Evolutionary conservation across 2,797 vertebrate species (phyloP), one percentile per base, ranked within the genome.

Genomic region (Pygocentrus nattereri): DNA sequence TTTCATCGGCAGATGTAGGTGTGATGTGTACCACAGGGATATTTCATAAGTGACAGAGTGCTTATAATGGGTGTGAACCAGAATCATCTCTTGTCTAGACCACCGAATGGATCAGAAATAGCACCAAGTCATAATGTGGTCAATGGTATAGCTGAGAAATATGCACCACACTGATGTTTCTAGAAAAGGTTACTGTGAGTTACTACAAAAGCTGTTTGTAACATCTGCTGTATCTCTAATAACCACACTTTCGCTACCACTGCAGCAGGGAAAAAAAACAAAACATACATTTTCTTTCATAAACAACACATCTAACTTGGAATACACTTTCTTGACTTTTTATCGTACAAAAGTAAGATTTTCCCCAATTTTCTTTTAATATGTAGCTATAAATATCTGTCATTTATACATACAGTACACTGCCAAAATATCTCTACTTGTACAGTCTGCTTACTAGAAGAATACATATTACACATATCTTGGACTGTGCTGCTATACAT

Each of bases 91-190:
- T 82, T 86, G 91, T 87, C 83, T 85, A 89, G 92, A 94, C 92
- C 94, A 94, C 88, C 84, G 88, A 86, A 92, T 92, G 87, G 90
- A 89, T 90, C 90, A 87, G 88, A 90, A 88, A 93, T 94, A 95
- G 94, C 94, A 95, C 94, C 94, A 92, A 91, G 90, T 93, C 87
- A 92, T 89, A 89, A 93, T 91, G 90, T 86, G 59, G 88, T 80
- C 78, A 67, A 84, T 79, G 80, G 78, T 82, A 78, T 76, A 78
- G 80, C 74, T 75, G 84, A 92, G 90, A 88, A 91, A 92, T 89
- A 87, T 90, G 89, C 89, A 90, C 89, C 90, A 91, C 84, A 88
- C 86, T 90, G 88, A 76, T 54, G 77, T 87, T 78, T 86, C 69
- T 76, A 80, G 27, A 82, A 68, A 81, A 85, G 50, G 62, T 77